phyloP scores from a whole-genome alignment of 2,888 invertebrate species.

The Rhingia campestris region DNA sequence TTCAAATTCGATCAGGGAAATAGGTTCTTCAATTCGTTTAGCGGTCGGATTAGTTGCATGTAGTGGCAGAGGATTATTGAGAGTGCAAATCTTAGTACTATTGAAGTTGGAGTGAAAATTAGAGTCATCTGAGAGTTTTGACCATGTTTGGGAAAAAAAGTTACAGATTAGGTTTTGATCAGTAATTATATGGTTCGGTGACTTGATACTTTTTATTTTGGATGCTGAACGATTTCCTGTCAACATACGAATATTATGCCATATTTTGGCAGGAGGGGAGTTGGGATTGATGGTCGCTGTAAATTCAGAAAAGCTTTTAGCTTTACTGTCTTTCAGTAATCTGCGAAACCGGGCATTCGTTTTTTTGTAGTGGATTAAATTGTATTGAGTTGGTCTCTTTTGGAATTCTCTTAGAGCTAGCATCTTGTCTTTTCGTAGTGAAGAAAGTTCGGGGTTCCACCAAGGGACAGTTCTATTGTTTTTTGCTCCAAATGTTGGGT shows the following conservation, averaged over 20 bases:
- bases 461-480: conserved; percentile 1
- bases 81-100: too few species aligned
- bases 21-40: too few species aligned
- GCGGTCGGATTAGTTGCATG: background rate
- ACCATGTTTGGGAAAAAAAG: too few species aligned
- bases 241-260: background rate
- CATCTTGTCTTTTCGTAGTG: background rate
- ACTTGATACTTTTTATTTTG: too few species aligned
- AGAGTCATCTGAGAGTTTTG: too few species aligned
- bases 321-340: background rate
- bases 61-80: background rate
- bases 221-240: conserved; percentile 9
- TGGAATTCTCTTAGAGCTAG: background rate
- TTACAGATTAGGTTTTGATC: too few species aligned
- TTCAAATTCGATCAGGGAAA: background rate
- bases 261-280: too few species aligned
- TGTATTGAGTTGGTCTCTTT: background rate
- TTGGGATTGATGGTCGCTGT: conserved; percentile 1
- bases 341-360: conserved; percentile 5
- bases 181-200: too few species aligned
- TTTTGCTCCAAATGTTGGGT: background rate
- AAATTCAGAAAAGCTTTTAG: background rate
- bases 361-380: conserved; percentile 16
- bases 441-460: conserved; percentile 1
- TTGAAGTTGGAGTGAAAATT: too few species aligned